A percentile compares a stretch with the other conserved stretches of the same genome.
Conservation (phyloP, 2,113 vertebrate genomes). For the Anas platyrhynchos region DNA sequence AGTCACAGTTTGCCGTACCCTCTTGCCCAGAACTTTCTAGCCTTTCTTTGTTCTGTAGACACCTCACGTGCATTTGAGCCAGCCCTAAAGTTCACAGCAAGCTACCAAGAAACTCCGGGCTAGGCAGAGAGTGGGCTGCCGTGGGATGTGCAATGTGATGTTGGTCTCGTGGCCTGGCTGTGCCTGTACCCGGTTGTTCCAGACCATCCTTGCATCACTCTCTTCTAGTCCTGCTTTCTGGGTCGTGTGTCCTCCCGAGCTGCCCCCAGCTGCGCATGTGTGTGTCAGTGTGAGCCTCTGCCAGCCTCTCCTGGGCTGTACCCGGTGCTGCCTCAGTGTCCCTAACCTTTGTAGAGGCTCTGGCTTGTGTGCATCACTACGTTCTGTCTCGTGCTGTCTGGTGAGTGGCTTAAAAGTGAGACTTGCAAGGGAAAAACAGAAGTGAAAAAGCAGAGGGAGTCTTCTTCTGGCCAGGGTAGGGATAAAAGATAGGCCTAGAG, state of each 20-base stretch:
- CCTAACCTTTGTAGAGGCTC: conserved; percentile 21
- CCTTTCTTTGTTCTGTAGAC: neutral
- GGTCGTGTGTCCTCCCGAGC: neutral
- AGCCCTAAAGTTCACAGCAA: neutral
- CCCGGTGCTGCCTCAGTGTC: conserved; percentile 11
- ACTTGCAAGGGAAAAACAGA: neutral
- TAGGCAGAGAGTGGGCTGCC: conserved; percentile 70
- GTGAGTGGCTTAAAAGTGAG: neutral
- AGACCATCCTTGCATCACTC: conserved; percentile 51
- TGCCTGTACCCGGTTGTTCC: conserved; percentile 46
- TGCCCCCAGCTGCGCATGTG: conserved; percentile 44
- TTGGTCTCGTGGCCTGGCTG: conserved; percentile 67
- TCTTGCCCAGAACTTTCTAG: neutral
- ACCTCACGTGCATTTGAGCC: neutral
- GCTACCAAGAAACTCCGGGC: neutral
- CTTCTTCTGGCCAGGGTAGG: neutral
- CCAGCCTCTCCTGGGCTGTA: neutral
- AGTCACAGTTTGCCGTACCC: neutral
- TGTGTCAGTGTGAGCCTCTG: conserved; percentile 17
- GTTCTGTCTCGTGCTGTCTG: conserved; percentile 31
- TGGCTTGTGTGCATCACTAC: conserved; percentile 11
- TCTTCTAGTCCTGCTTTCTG: conserved; percentile 34
- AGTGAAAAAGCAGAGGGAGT: neutral
- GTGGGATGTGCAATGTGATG: conserved; percentile 36
- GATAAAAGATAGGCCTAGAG: neutral